These are phyloP conservation scores for Gymnosoma rotundatum DNA, from an alignment of 2,888 invertebrate species.

Conservation along the genomic window DNA sequence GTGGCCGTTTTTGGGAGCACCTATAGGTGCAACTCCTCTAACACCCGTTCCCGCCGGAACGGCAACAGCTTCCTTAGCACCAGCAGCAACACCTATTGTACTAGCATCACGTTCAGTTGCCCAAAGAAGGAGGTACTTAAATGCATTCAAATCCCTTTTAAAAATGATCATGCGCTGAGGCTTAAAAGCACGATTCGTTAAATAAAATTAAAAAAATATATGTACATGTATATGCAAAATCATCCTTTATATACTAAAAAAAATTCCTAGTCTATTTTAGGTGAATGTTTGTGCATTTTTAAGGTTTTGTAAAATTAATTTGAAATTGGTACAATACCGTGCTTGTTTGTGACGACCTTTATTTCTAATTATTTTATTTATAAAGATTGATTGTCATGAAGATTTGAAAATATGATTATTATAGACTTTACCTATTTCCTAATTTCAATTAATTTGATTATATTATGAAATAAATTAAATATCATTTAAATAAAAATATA, in stretches of 20 bases:
- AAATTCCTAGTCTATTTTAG: slow-evolving; percentile 15
- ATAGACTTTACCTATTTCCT: slow-evolving; percentile 8
- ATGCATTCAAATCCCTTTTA: slow-evolving; percentile 56
- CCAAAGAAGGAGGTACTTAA: slow-evolving; percentile 88
- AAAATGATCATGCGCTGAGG: slow-evolving; percentile 51
- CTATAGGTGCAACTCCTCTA: slow-evolving; percentile 83
- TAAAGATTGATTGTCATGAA: neutral
- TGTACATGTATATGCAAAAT: neutral
- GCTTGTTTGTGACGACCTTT: neutral
- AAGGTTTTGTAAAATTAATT: neutral
- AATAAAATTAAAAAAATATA: neutral
- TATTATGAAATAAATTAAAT: neutral
- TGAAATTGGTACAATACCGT: neutral
- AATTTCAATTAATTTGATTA: neutral
- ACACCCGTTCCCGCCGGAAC: slow-evolving; percentile 84
- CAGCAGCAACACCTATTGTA: slow-evolving; percentile 84
- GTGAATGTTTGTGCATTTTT: slow-evolving; percentile 51
- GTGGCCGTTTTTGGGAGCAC: slow-evolving; percentile 88
- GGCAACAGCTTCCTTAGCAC: slow-evolving; percentile 78
- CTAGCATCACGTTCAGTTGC: slow-evolving; percentile 88
- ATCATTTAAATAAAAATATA: slow-evolving; percentile 11
- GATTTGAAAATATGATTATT: slow-evolving; percentile 1
- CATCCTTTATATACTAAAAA: slow-evolving; percentile 33
- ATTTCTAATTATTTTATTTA: neutral
- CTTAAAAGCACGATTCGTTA: slow-evolving; percentile 81